Conservation (phyloP, 2,888 invertebrate genomes). For the Tromatobia lineatoria region DNA sequence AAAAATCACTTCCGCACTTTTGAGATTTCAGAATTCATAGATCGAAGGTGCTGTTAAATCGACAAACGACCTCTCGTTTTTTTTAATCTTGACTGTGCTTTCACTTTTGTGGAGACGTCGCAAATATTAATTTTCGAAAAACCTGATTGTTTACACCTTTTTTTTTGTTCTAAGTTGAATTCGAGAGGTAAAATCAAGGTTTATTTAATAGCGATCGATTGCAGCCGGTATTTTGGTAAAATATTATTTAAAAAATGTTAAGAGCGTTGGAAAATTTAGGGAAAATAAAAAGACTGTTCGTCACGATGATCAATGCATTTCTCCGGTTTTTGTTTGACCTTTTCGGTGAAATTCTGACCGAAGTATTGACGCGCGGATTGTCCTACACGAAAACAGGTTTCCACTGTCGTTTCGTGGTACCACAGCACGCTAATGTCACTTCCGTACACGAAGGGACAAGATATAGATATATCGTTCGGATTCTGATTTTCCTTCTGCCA, state of each 20-base stretch:
- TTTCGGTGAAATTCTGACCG: conserved; percentile 17
- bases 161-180: neutral
- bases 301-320: conserved; percentile 37
- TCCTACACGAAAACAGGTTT: conserved; percentile 28
- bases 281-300: conserved; percentile 3
- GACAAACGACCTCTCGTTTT: no score
- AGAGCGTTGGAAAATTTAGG: neutral
- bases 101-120: no score
- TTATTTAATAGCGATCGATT: neutral
- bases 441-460: neutral
- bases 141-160: no score
- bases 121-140: no score
- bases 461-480: neutral
- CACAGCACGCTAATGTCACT: neutral
- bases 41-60: no score
- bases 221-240: neutral
- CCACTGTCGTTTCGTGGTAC: neutral
- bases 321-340: conserved; percentile 11
- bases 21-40: no score
- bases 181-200: neutral
- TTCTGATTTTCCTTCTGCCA: conserved; percentile 6
- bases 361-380: conserved; percentile 2
- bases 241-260: conserved; percentile 9
- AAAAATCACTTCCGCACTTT: no score
- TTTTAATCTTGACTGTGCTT: no score